Base-by-base conservation (phyloP, 2,113 vertebrate genomes). In the Engystomops pustulosus region DNA sequence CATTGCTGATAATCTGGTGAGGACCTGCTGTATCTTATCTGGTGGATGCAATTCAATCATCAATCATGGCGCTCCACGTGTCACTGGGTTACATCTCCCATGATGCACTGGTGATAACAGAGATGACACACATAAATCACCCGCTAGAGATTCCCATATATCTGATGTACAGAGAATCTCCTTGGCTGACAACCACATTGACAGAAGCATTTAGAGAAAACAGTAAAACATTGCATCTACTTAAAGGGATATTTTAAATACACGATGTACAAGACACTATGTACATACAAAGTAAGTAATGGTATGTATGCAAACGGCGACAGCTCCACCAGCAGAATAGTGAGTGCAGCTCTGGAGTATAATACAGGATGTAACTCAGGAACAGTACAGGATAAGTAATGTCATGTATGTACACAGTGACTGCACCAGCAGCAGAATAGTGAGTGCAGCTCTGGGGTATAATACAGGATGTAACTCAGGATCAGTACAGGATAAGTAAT, bases 321-420 rank as follows among this genome's bases (percentile, higher is more conserved):
- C 18, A n/a, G n/a, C n/a, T n/a, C n/a, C n/a, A n/a, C n/a, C n/a
- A n/a, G n/a, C n/a, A n/a, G n/a, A n/a, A n/a, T n/a, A n/a, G n/a
- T n/a, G n/a, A n/a, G 60, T 7, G 14, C 60, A 32, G 60, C 60
- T 55, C 60, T 65, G 60, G 14, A 17, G 27, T 32, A 65, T 65
- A 55, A 55, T 15, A 65, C 30, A 67, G n/a, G n/a, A n/a, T n/a
- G n/a, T n/a, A n/a, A n/a, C n/a, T n/a, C n/a, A n/a, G n/a, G n/a
- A n/a, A n/a, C n/a, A n/a, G n/a, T n/a, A n/a, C n/a, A n/a, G 62
- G n/a, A 67, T 67, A 41, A 41, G 30, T 67, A 34, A 67, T 10
- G 62, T 67, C 32, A 67, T 20, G 62, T 34, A 67, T 67, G 62
- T 67, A 58, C n/a, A 58, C 62, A 67, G 62, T 67, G 62, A 65